Evolutionary conservation across 1,140 invertebrate species (phyloP), one percentile per base, ranked within the genome.

Genomic region (Bombus confusus): DNA sequence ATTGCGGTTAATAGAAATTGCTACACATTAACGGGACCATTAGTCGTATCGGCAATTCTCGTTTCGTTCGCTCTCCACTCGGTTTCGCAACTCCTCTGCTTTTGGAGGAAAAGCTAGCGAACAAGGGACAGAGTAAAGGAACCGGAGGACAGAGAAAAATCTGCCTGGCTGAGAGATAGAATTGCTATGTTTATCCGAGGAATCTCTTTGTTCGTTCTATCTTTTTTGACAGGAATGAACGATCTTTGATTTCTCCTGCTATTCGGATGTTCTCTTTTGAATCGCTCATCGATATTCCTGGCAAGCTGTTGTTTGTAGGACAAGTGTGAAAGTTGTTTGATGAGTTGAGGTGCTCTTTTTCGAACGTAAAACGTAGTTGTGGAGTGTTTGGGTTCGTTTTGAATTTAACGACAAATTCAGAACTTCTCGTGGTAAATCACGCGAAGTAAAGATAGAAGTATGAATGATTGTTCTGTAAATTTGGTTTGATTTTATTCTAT

Each of bases 1-100:
- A 78, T 91, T 84, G 87, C 71, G 87, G 79, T 77, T 57, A 25
- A 69, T 75, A 87, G 73, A 90, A 83, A 87, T 84, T 77, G 78
- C 25, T 43, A 76, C 72, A 77, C 68, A 77, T 87, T 72, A 83
- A 79, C 68, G 64, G 59, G 31, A 62, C 59, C 64, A 52, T 81
- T 82, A 52, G 57, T 31, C 34, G 47, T 43, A 43, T 43, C 39
- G 22, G 41, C 31, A 37, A 25, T 28, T 39, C 79, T 31, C 22
- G n/a, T 43, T 73, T 39, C 66, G 31, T 28, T 28, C 34, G 22
- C 59, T 34, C 2, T 37, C 25, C 2, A 28, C 15, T 66, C 9
- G 5, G 3, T 22, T 68, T 10, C 1, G 13, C 28, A 15, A 8
- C 0, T 22, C 34, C 41, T 18, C 15, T 15, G 5, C 3, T 71